Evolutionary conservation across 2,113 vertebrate genomes (phyloP).

Genomic region (Dryoscopus gambensis): DNA sequence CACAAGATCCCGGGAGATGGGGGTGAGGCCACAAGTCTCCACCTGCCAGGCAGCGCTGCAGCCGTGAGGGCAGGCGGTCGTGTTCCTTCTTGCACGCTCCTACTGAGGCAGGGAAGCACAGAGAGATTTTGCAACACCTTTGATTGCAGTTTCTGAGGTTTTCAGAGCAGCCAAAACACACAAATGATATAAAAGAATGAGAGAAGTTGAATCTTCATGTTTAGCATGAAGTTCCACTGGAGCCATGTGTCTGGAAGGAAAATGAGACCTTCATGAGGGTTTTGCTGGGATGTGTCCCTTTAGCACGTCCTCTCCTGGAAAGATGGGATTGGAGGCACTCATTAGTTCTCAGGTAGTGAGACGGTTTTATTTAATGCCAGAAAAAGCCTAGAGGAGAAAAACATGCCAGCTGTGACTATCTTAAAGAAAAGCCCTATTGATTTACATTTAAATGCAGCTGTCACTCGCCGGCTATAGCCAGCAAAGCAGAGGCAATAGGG

Average conservation of each 20-base stretch:
- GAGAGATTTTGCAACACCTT: neutral
- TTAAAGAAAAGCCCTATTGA: neutral
- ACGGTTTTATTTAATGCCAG: neutral
- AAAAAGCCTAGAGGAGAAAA: neutral
- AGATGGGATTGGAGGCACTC: neutral
- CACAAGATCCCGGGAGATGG: neutral
- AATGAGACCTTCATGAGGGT: neutral
- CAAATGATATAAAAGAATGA: neutral
- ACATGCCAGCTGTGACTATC: neutral
- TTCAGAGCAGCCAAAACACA: neutral
- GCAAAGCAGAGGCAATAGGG: neutral
- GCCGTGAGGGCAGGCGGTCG: neutral
- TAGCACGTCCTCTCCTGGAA: neutral
- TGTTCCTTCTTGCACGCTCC: neutral
- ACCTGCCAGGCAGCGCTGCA: neutral
- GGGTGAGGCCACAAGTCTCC: neutral
- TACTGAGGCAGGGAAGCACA: neutral
- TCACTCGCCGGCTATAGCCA: neutral
- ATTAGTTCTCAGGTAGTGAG: neutral
- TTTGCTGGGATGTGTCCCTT: neutral
- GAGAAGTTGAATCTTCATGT: neutral
- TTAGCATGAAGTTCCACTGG: neutral
- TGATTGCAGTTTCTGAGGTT: neutral
- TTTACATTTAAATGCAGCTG: conserved; percentile 18
- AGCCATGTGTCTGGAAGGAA: neutral